Evolutionary conservation across 2,888 invertebrate genomes (phyloP), one percentile per base, ranked within the genome.

Genomic region (Druceiella hillmani): DNA sequence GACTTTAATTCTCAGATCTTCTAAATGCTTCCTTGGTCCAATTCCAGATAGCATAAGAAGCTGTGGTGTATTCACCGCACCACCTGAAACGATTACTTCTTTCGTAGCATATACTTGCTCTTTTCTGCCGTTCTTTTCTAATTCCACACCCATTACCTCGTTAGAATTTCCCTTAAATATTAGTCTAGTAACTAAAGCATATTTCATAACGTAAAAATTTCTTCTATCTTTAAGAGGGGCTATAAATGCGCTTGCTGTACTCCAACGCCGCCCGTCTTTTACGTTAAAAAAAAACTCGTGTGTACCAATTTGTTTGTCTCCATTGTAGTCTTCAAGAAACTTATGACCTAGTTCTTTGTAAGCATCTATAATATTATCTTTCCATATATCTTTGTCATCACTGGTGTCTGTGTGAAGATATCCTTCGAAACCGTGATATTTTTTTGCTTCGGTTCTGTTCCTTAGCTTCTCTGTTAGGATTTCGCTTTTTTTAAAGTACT

Each of bases 11-110:
- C 74, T 77, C 44, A 83, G 75, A 40, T 82, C 77, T 39, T 74
- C 64, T 3, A 90, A 63, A 55, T 90, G 87, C 9, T 86, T 83
- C 2, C 75, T 75, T 0, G 88, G 89, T 0, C 90, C 90, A 13
- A 93, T 77, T 0, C 95, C 95, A 36, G 90, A 91, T 5, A 95
- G 58, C 91, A 94, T 90, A 47, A 97, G 71, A 11, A 97, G 56
- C 52, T 95, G 92, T 0, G 95, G 93, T 3, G 87, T 82, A 35
- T 87, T 85, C 22, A 97, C 78, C 1, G 94, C 81, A 1, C 95
- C 95, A 0, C 92, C 87, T 2, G 89, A 86, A 50, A 91, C 67
- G 4, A 95, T 78, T 0, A 95, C 79, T 60, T 91, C 91, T 35
- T 84, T 76, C 41, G 81, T 78, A 1, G 88, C 89, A 43, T 79